Evolutionary conservation across 2,797 vertebrate species (phyloP), one percentile per base, ranked within the genome.

Genomic region (Brachyalestes nurse): DNA sequence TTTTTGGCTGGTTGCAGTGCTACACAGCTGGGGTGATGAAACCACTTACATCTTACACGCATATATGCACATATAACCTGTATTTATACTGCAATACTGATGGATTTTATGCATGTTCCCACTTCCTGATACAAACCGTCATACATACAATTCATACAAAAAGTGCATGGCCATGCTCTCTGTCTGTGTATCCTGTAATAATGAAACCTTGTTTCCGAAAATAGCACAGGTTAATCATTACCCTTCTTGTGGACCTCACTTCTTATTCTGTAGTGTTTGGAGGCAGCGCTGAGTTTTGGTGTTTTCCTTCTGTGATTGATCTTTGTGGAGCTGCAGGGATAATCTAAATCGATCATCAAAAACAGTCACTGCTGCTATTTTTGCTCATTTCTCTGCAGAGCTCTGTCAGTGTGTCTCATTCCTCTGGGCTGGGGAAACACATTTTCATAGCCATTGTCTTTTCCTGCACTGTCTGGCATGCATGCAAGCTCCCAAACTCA

Each of bases 391-490:
- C 42, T 25, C 66, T 69, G 40, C 49, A 25, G 21, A 49, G 10
- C 55, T 60, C 55, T 57, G 34, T 57, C 53, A 77, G 47, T 55
- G 64, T 67, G n/a, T 40, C 34, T 55, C 17, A 66, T 55, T 77
- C 62, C 49, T 53, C 14, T 73, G 19, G 40, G 76, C 71, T 34
- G 17, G 25, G 64, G 51, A 40, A 73, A 62, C 58, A 66, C 42
- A 1, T n/a, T 69, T 82, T 66, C 53, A 74, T 58, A 47, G 53
- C 53, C n/a, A 69, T 78, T 75, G 62, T 67, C 70, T 81, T 62
- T 55, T 67, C 28, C 71, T 14, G 13, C 34, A 42, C 5, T 6
- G 25, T 60, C 45, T 82, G 60, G 16, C 61, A 51, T 42, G 42
- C 47, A 61, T 75, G 19, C 62, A 75, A 25, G 42, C 71, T 58